phyloP scores from a whole-genome alignment of 2,797 vertebrate genomes.

The Onychomys torridus region DNA sequence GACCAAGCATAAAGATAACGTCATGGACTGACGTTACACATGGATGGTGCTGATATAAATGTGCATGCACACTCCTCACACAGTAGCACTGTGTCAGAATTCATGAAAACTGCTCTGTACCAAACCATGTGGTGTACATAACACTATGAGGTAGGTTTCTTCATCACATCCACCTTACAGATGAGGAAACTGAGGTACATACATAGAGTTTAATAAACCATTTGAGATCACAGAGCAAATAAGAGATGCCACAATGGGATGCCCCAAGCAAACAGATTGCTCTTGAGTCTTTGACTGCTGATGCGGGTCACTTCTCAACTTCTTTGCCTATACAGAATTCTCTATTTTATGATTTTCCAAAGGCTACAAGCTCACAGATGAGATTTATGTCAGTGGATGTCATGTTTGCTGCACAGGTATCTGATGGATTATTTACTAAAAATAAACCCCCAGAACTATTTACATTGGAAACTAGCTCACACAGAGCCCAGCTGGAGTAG shows the following conservation, averaged over 20 bases:
- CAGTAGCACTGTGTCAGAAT: background rate
- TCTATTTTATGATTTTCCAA: constrained; percentile 53
- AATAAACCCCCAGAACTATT: constrained; percentile 41
- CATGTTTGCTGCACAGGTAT: background rate
- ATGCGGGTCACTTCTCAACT: background rate
- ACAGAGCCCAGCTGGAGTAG: background rate
- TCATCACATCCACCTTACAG: background rate
- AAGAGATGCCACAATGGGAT: background rate
- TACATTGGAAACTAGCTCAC: background rate
- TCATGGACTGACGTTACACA: background rate
- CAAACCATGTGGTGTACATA: background rate
- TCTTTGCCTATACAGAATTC: background rate
- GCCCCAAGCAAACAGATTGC: background rate
- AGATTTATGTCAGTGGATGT: background rate
- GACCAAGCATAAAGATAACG: background rate
- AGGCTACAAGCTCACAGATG: constrained; percentile 13
- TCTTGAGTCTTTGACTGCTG: background rate
- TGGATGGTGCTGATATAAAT: background rate
- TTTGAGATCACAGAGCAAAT: background rate
- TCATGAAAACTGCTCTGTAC: background rate
- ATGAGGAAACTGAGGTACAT: constrained; percentile 45
- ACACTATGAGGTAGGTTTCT: background rate
- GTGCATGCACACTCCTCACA: accelerated
- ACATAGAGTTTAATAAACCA: background rate
- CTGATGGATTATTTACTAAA: constrained; percentile 64